A percentile compares a stretch with the other conserved stretches of the same genome.
These are phyloP conservation scores for Chloroceryle aenea DNA, from an alignment of 2,113 vertebrate genomes.

Conservation along the genomic window DNA sequence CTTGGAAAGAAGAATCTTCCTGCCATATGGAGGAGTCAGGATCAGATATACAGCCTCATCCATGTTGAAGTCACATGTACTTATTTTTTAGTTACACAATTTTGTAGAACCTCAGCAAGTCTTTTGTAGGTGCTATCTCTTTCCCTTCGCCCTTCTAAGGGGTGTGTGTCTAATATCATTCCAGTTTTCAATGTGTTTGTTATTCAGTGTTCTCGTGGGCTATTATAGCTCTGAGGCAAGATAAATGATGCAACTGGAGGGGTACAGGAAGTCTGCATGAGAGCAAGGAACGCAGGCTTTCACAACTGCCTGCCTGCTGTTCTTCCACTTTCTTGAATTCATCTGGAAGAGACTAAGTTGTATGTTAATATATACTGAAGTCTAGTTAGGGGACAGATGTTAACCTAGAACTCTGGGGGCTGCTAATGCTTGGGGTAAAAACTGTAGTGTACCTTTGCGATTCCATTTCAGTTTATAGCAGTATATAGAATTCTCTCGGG, in stretches of 20 bases:
- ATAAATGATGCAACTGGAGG: background rate
- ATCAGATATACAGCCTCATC: background rate
- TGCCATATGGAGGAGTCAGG: slow-evolving; percentile 1
- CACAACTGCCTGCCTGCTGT: background rate
- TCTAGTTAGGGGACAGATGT: background rate
- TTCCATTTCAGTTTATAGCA: background rate
- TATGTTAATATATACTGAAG: background rate
- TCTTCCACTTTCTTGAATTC: background rate
- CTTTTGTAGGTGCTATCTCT: background rate
- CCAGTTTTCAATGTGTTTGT: background rate
- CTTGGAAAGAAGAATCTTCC: background rate
- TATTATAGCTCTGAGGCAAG: background rate
- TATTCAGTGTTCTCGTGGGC: background rate
- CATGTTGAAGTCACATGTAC: background rate
- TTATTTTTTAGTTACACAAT: background rate
- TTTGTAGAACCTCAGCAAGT: background rate
- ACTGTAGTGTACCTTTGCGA: background rate
- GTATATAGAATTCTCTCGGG: background rate
- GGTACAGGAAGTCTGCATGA: background rate
- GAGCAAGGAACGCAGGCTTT: background rate
- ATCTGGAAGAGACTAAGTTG: background rate
- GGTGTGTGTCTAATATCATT: background rate
- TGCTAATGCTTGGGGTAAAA: background rate
- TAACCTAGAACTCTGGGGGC: background rate
- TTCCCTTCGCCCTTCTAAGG: background rate